A percentile compares a stretch with the other conserved stretches of the same genome.
Evolutionary conservation across 2,113 vertebrate species (phyloP).

Genomic region (Zingel zingel): DNA sequence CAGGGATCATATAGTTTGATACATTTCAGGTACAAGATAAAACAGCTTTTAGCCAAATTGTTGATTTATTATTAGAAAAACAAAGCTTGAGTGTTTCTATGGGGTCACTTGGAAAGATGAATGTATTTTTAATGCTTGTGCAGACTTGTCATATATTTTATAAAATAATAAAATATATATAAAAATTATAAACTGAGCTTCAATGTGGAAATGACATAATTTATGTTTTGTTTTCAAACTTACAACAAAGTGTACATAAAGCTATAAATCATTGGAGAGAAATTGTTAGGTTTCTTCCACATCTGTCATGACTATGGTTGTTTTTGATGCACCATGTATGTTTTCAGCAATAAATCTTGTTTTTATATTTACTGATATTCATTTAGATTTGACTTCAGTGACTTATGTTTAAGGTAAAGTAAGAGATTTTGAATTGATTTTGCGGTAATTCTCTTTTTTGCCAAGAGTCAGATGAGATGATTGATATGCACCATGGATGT

Average conservation of each 20-base stretch:
- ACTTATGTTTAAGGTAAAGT: background rate
- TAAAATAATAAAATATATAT: slow-evolving; percentile 28
- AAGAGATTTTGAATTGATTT: background rate
- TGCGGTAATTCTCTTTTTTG: background rate
- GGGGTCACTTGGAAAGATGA: slow-evolving; percentile 26
- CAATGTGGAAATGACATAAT: slow-evolving; percentile 34
- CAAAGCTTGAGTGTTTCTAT: slow-evolving; percentile 32
- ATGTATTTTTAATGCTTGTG: slow-evolving; percentile 35
- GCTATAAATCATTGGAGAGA: slow-evolving; percentile 10
- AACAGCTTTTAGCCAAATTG: slow-evolving; percentile 24
- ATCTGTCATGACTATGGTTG: slow-evolving; percentile 36
- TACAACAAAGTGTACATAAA: slow-evolving; percentile 54
- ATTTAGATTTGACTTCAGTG: slow-evolving; percentile 36
- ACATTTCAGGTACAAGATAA: slow-evolving; percentile 35
- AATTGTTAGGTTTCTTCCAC: background rate
- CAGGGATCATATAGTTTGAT: slow-evolving; percentile 34
- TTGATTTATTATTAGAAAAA: slow-evolving; percentile 17
- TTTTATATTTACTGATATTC: slow-evolving; percentile 58
- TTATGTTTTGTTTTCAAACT: slow-evolving; percentile 46
- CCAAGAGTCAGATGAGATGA: background rate
- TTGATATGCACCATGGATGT: background rate
- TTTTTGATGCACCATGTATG: slow-evolving; percentile 48
- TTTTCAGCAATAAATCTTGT: slow-evolving; percentile 75
- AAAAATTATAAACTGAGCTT: slow-evolving; percentile 28
- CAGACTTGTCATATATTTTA: slow-evolving; percentile 25